A percentile compares a stretch with the other conserved stretches of the same genome.
Conservation (phyloP, 2,888 invertebrate genomes). For the Tinea trinotella region DNA sequence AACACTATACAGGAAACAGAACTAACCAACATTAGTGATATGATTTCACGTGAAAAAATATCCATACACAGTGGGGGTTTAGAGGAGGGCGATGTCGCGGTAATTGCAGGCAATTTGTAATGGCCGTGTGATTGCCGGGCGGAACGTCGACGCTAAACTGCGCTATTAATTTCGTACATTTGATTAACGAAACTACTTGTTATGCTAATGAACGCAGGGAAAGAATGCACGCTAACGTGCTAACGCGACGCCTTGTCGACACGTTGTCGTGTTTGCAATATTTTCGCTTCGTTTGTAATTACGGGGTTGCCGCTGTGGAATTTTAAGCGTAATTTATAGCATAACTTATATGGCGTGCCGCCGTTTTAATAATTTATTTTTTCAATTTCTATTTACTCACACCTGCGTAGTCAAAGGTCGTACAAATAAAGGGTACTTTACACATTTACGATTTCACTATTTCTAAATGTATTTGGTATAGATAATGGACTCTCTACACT, state of each 20-base stretch:
- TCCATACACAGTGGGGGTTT: slow-evolving; percentile 24
- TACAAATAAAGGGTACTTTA: too few relatives aligned
- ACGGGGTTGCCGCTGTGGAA: slow-evolving; percentile 29
- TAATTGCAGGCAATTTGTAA: slow-evolving; percentile 68
- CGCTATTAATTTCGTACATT: slow-evolving; percentile 72
- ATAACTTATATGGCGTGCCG: slow-evolving; percentile 9
- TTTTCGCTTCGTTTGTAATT: slow-evolving; percentile 59
- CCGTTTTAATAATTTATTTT: not conserved
- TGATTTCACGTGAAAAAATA: slow-evolving; percentile 13
- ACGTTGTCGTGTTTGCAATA: slow-evolving; percentile 59
- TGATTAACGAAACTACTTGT: slow-evolving; percentile 72
- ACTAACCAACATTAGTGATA: not conserved
- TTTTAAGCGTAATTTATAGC: slow-evolving; percentile 18
- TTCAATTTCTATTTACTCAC: slow-evolving; percentile 6
- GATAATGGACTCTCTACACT: too few relatives aligned
- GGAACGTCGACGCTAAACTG: slow-evolving; percentile 66
- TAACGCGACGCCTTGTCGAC: slow-evolving; percentile 64
- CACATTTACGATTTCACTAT: too few relatives aligned
- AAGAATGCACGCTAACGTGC: slow-evolving; percentile 67
- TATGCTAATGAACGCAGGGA: slow-evolving; percentile 66
- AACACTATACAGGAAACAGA: not conserved
- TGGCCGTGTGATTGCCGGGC: slow-evolving; percentile 65
- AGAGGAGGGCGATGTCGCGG: slow-evolving; percentile 44
- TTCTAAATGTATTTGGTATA: too few relatives aligned
- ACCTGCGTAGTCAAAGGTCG: not conserved